Percentiles rank a stretch among this genome's conserved stretches.
Conservation (phyloP, 1,140 invertebrate species). For the Scaptomyza montana region DNA sequence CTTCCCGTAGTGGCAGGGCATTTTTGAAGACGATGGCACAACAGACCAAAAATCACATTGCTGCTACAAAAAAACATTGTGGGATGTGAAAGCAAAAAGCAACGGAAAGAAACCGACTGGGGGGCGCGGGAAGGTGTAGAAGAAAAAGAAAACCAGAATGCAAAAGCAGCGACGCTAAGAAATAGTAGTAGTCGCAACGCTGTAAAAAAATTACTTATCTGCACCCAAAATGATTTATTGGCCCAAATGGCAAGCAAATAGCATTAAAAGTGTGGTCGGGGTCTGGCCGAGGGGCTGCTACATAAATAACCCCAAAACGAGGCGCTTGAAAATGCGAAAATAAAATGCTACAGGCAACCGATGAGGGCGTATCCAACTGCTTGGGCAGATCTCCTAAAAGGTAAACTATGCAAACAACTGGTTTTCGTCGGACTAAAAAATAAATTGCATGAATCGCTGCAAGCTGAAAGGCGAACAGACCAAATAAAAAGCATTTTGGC, state of each 20-base stretch:
- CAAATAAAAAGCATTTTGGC: background rate
- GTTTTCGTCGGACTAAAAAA: background rate
- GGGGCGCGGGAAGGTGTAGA: background rate
- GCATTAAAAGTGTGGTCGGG: conserved; percentile 74
- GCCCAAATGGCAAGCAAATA: conserved; percentile 80
- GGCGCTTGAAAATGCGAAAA: conserved; percentile 34
- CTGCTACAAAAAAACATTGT: conserved; percentile 45
- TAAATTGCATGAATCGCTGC: conserved; percentile 8
- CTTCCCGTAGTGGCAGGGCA: conserved; percentile 27
- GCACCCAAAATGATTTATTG: conserved; percentile 78
- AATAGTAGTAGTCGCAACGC: conserved; percentile 45
- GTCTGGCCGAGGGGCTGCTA: conserved; percentile 67
- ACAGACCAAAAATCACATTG: conserved; percentile 56
- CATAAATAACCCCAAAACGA: conserved; percentile 67
- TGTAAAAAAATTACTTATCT: conserved; percentile 78
- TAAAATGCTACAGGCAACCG: conserved; percentile 50
- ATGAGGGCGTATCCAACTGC: conserved; percentile 47
- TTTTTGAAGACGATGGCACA: conserved; percentile 28
- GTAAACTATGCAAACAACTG: conserved; percentile 60
- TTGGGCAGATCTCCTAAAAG: conserved; percentile 12
- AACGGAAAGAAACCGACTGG: background rate
- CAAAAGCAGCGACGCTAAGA: conserved; percentile 36
- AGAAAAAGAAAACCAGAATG: conserved; percentile 18
- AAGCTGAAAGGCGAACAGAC: conserved; percentile 1
- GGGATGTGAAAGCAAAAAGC: conserved; percentile 47